Evolutionary conservation across 1,140 invertebrate species (phyloP), one percentile per base, ranked within the genome.

Genomic region (Drosophila punjabiensis): DNA sequence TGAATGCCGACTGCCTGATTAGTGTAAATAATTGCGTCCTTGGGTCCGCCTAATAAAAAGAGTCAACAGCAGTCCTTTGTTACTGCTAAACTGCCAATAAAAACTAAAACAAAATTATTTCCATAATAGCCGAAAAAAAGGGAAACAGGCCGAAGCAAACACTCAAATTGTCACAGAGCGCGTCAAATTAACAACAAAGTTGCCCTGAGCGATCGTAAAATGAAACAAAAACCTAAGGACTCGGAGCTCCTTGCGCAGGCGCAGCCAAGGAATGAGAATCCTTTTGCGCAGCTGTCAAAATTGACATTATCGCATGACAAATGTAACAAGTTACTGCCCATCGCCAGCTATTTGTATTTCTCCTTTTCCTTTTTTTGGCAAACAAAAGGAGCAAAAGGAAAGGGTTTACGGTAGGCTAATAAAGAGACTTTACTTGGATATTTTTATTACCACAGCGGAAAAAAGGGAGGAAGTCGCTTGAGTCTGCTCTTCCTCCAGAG

Each of bases 261-360:
- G 74, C 81, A 64, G 43, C 65, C 14, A 0, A 33, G n/a, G 45
- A 58, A 65, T 37, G 48, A 41, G 50, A 73, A 77, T 71, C 82
- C 88, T 78, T 78, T 78, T 91, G 84, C 89, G 84, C 84, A 89
- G 86, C 86, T 92, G 89, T 92, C 89, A 89, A 86, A 83, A 76
- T 79, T 84, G 88, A 92, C 89, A 92, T 92, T 92, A 92, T 78
- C 89, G 79, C 85, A 92, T 92, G 89, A 92, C 76, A 92, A 92
- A 92, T 92, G 89, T 92, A 92, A 92, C 89, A 92, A 92, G 89
- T 82, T 91, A 81, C 76, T 76, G 82, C 78, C 79, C 76, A 69
- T 47, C 39, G 68, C 50, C 67, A 20, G 37, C 32, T 70, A 68
- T 70, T 55, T 56, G 68, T 70, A 55, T 32, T 70, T 32, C 55